phyloP scores from a whole-genome alignment of 2,113 vertebrate species.

The Passer montanus region DNA sequence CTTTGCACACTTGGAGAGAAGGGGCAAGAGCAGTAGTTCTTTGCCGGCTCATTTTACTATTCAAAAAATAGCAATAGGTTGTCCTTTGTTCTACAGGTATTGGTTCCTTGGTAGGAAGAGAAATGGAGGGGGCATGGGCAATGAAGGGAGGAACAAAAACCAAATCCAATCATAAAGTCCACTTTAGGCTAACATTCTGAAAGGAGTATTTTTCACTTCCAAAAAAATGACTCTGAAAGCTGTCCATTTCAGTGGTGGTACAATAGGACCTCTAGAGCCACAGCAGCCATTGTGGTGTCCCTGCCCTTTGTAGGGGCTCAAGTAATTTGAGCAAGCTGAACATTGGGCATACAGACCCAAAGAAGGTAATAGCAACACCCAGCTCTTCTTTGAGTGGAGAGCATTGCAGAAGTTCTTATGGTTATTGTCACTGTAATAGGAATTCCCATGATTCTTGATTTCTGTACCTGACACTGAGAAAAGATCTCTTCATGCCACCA shows the following conservation, averaged over 20 bases:
- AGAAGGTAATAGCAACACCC: neutral
- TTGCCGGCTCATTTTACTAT: neutral
- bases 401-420: neutral
- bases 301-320: neutral
- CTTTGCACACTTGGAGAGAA: neutral
- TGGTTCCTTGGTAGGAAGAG: neutral
- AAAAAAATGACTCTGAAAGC: neutral
- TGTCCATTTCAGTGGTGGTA: neutral
- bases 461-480: neutral
- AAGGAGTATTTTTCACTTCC: neutral
- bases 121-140: rapidly evolving
- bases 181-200: neutral
- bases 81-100: neutral
- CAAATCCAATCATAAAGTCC: neutral
- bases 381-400: neutral
- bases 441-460: neutral
- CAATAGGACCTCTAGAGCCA: neutral
- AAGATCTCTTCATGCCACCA: neutral
- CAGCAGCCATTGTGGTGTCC: rapidly evolving
- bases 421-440: neutral
- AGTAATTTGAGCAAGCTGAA: neutral
- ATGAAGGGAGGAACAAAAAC: neutral
- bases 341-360: neutral
- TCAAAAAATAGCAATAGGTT: neutral
- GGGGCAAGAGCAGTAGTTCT: neutral